A percentile compares a stretch with the other conserved stretches of the same genome.
phyloP scores from a whole-genome alignment of 2,888 invertebrate genomes.

The Mellilla xanthometata region DNA sequence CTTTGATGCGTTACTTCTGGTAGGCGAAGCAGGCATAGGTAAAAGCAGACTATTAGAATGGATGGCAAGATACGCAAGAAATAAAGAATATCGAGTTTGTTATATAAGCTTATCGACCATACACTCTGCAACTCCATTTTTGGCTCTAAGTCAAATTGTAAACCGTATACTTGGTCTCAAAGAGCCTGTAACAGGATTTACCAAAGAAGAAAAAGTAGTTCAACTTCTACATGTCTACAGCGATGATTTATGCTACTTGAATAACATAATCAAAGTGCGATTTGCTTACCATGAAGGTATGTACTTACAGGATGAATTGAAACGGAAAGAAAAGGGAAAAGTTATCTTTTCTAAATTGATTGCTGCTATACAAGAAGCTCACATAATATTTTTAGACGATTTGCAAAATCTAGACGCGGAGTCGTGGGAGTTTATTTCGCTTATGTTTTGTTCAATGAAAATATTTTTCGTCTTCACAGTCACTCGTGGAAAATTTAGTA shows the following conservation, averaged over 20 bases:
- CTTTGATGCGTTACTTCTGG: conserved; percentile 79
- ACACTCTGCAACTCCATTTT: conserved; percentile 67
- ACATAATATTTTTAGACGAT: conserved; percentile 74
- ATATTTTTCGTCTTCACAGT: conserved; percentile 62
- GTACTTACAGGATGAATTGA: conserved; percentile 53
- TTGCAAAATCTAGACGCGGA: conserved; percentile 71
- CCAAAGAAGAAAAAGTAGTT: conserved; percentile 68
- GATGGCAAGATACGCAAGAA: conserved; percentile 61
- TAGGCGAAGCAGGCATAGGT: conserved; percentile 81
- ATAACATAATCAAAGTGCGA: conserved; percentile 75
- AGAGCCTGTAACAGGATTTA: conserved; percentile 61
- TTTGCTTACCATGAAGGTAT: conserved; percentile 74
- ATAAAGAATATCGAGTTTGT: conserved; percentile 47
- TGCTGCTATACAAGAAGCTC: conserved; percentile 46
- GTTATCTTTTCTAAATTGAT: conserved; percentile 63
- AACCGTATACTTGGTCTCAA: conserved; percentile 61
- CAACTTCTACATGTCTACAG: conserved; percentile 50
- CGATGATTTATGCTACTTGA: conserved; percentile 80
- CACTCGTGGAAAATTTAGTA: conserved; percentile 62
- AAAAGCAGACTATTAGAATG: conserved; percentile 82
- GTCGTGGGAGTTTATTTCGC: conserved; percentile 68
- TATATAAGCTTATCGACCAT: conserved; percentile 59
- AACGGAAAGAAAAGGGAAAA: conserved; percentile 62
- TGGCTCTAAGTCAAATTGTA: conserved; percentile 68
- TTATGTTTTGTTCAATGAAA: conserved; percentile 56